Evolutionary conservation across 2,113 vertebrate genomes (phyloP).

Genomic region (Actenoides hombroni): DNA sequence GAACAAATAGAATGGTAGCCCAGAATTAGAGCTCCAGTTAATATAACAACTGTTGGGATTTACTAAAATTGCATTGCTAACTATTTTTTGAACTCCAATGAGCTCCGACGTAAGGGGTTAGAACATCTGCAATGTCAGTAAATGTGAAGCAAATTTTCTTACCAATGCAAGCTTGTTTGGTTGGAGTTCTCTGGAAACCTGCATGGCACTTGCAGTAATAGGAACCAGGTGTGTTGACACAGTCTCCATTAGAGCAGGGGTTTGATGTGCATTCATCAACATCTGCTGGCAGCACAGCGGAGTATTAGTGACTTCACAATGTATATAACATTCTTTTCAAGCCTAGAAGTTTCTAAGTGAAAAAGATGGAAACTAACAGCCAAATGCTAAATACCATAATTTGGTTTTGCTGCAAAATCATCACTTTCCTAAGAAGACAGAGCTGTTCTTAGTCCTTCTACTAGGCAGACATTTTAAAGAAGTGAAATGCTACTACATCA

Average conservation of each 20-base stretch:
- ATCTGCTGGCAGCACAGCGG: conserved; percentile 65
- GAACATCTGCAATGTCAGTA: neutral
- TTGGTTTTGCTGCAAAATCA: neutral
- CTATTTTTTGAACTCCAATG: neutral
- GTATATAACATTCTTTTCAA: neutral
- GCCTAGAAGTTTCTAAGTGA: neutral
- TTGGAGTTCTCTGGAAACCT: conserved; percentile 77
- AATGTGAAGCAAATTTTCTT: neutral
- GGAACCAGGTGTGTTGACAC: conserved; percentile 81
- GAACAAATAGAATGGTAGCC: neutral
- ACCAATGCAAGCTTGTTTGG: conserved; percentile 79
- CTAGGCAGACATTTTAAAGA: neutral
- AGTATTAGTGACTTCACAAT: neutral
- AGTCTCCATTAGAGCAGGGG: conserved; percentile 78
- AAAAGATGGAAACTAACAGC: neutral
- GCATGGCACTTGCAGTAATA: conserved; percentile 80
- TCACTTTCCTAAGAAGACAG: neutral
- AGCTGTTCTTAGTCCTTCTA: neutral
- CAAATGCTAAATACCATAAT: neutral
- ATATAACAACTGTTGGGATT: neutral
- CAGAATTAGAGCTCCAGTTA: neutral
- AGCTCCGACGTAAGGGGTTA: neutral
- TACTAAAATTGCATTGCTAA: neutral
- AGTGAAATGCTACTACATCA: neutral
- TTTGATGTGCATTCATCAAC: conserved; percentile 78